Conservation (phyloP, 2,113 vertebrate species). For the Eclectus roratus region DNA sequence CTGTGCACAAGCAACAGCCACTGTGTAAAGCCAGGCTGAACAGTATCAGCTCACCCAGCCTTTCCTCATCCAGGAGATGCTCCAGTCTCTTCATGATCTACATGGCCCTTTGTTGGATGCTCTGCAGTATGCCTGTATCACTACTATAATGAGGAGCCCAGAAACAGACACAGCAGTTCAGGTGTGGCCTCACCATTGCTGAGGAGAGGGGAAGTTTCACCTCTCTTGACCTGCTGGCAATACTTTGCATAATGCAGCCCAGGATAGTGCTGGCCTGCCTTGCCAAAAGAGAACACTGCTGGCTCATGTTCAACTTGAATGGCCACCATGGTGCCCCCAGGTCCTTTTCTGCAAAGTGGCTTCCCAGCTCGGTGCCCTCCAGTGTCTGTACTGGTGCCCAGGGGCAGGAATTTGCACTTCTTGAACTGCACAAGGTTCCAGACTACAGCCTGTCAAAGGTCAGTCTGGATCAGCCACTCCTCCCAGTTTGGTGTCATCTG, state of each 20-base stretch:
- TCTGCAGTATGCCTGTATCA: not conserved
- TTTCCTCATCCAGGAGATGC: not conserved
- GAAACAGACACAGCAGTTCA: not conserved
- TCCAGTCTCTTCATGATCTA: not conserved
- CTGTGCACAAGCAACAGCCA: not conserved
- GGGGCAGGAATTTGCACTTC: not conserved
- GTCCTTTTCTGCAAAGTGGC: not conserved
- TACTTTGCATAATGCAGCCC: not conserved
- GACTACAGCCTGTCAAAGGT: not conserved
- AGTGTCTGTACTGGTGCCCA: not conserved
- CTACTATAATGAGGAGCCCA: not conserved
- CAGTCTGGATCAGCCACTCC: not conserved
- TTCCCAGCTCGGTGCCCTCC: not conserved
- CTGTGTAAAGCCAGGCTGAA: not conserved
- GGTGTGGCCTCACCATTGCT: not conserved
- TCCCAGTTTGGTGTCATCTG: not conserved
- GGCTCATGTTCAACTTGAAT: too few relatives aligned
- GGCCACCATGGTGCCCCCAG: fast-evolving
- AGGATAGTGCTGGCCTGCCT: not conserved
- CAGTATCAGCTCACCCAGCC: not conserved
- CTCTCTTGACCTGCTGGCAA: not conserved
- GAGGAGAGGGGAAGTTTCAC: not conserved
- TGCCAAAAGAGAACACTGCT: not conserved
- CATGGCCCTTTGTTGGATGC: not conserved
- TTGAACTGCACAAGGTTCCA: not conserved